Evolutionary conservation across 1,140 invertebrate genomes (phyloP).

Genomic region (Panagrolaimus sp.): DNA sequence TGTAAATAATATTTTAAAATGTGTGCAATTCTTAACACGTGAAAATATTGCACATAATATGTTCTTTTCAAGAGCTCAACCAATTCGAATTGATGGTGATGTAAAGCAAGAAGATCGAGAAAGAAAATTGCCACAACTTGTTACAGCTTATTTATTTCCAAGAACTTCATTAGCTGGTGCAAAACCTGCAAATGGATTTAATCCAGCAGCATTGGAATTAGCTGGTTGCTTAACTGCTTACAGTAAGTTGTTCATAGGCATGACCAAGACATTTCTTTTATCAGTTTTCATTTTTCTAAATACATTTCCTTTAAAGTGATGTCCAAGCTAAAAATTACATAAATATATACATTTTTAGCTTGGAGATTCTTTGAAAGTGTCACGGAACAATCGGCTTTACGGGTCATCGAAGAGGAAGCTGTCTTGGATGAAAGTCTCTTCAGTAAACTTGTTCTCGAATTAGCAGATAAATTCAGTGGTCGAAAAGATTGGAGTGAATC

Average conservation of each 20-base stretch:
- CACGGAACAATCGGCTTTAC: conserved; percentile 36
- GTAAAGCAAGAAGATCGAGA: conserved; percentile 23
- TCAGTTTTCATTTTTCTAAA: conserved; percentile 10
- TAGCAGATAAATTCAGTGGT: not conserved
- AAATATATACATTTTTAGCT: conserved; percentile 36
- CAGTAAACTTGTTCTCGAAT: conserved; percentile 23
- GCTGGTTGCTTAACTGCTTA: conserved; percentile 56
- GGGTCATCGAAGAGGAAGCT: conserved; percentile 51
- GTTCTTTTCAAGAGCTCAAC: conserved; percentile 51
- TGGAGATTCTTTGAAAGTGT: conserved; percentile 43
- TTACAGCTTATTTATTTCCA: conserved; percentile 58
- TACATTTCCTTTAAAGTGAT: conserved; percentile 4
- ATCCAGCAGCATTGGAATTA: conserved; percentile 54
- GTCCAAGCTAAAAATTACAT: not conserved
- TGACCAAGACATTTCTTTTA: not conserved
- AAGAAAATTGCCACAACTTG: conserved; percentile 32
- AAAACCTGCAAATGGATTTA: conserved; percentile 53
- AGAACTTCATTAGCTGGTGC: conserved; percentile 37
- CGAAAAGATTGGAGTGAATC: not conserved
- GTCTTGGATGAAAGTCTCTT: conserved; percentile 41
- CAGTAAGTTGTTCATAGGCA: conserved; percentile 37
- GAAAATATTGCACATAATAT: conserved; percentile 55
- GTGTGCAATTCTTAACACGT: conserved; percentile 45
- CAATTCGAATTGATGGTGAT: conserved; percentile 36
- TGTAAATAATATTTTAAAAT: conserved; percentile 39